phyloP scores from a whole-genome alignment of 1,140 invertebrate genomes.

The Sycobia sp. region DNA sequence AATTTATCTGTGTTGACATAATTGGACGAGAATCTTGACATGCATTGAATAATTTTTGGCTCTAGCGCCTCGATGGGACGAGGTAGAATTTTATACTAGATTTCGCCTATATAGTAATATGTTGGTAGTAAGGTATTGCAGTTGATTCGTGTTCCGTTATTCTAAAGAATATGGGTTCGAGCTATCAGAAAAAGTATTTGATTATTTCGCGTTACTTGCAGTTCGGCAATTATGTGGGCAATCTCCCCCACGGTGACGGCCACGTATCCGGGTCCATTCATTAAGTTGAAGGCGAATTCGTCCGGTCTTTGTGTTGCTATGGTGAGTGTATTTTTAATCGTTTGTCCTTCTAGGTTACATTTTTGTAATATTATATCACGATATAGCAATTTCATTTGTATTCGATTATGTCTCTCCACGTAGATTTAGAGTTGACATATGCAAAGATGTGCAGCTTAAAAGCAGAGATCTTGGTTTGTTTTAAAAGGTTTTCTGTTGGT shows the following conservation, averaged over 20 bases:
- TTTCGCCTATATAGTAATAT: no score
- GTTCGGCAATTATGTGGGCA: conserved; percentile 18
- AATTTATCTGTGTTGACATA: neutral
- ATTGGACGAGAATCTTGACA: neutral
- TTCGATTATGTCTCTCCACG: conserved; percentile 29
- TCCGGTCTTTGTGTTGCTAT: conserved; percentile 13
- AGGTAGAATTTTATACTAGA: no score
- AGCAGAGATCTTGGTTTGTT: no score
- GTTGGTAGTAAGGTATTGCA: neutral
- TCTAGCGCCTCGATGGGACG: neutral
- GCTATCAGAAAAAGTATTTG: conserved; percentile 16
- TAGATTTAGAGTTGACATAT: no score
- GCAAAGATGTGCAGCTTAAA: conserved; percentile 15
- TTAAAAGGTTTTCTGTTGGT: neutral
- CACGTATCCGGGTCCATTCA: conserved; percentile 28
- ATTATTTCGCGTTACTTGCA: conserved; percentile 13
- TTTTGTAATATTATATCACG: conserved; percentile 12
- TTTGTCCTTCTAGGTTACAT: conserved; percentile 24
- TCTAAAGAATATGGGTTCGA: conserved; percentile 8
- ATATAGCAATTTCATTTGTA: conserved; percentile 28
- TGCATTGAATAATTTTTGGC: neutral
- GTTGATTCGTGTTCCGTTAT: neutral
- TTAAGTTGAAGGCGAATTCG: conserved; percentile 24
- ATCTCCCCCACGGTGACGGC: conserved; percentile 25
- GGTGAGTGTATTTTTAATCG: conserved; percentile 1